Conservation (phyloP, 2,113 vertebrate species). For the Lonchura striata region DNA sequence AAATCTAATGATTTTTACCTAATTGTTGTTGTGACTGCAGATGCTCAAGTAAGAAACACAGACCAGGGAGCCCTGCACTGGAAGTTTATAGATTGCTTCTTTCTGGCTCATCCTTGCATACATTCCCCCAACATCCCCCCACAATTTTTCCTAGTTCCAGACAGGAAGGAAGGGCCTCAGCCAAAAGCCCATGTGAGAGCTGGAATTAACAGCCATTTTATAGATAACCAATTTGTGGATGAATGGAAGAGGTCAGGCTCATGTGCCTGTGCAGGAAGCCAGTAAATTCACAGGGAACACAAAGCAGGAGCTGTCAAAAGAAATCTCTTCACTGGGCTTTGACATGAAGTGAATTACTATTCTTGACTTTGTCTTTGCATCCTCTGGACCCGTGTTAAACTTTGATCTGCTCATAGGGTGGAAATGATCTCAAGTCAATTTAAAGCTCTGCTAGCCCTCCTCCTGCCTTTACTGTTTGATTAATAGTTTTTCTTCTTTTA, state of each 20-base stretch:
- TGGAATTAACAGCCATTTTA: neutral
- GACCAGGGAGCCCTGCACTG: neutral
- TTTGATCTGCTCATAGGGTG: neutral
- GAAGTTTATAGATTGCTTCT: neutral
- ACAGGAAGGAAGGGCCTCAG: neutral
- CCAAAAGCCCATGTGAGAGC: neutral
- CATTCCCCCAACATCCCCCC: too few species aligned
- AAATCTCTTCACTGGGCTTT: neutral
- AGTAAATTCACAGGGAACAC: neutral
- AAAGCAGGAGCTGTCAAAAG: conserved; percentile 4
- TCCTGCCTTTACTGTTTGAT: neutral
- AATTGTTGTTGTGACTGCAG: neutral
- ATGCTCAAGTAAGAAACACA: neutral
- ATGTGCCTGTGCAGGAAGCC: neutral
- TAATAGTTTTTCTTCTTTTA: neutral
- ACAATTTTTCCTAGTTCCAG: neutral
- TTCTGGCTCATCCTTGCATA: neutral
- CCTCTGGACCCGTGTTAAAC: neutral
- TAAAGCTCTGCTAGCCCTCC: neutral
- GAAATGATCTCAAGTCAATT: neutral
- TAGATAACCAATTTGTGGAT: neutral
- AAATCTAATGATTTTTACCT: neutral
- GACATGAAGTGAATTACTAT: neutral
- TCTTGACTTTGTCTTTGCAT: neutral
- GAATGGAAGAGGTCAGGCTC: neutral